Percentiles rank a stretch among this genome's conserved stretches.
Evolutionary conservation across 2,888 invertebrate species (phyloP).

Genomic region (Brenthis hecate): DNA sequence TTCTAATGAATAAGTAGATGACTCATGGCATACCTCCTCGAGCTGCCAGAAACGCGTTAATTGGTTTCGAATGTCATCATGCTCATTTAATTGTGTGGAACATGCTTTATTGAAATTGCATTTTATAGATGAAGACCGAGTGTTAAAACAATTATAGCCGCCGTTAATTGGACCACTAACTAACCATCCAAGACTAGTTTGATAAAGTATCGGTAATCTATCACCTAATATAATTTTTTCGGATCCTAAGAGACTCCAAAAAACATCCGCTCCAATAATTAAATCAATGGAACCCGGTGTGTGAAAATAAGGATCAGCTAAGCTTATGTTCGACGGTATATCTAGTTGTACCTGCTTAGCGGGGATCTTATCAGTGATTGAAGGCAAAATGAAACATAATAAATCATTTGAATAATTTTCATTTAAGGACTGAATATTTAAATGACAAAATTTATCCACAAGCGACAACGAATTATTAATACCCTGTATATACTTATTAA

Average conservation of each 20-base stretch:
- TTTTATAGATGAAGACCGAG: too few species aligned
- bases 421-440: neutral
- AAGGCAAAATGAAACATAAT: neutral
- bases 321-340: too few species aligned
- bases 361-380: neutral
- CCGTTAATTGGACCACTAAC: too few species aligned
- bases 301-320: too few species aligned
- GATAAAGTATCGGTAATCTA: constrained; percentile 3
- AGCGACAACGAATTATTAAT: constrained; percentile 8
- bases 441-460: neutral
- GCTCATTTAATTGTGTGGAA: neutral
- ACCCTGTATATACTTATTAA: constrained; percentile 6
- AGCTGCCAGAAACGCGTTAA: constrained; percentile 2
- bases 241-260: constrained; percentile 10
- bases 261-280: constrained; percentile 4
- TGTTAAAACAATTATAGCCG: too few species aligned
- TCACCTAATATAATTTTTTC: constrained; percentile 2
- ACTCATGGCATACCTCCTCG: neutral
- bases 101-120: too few species aligned
- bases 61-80: neutral
- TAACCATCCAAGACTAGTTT: neutral
- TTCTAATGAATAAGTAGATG: constrained; percentile 31
- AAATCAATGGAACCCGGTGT: neutral
- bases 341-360: too few species aligned
- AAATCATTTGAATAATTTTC: neutral